Conservation (phyloP, 2,113 vertebrate species). For the Ictalurus furcatus region DNA sequence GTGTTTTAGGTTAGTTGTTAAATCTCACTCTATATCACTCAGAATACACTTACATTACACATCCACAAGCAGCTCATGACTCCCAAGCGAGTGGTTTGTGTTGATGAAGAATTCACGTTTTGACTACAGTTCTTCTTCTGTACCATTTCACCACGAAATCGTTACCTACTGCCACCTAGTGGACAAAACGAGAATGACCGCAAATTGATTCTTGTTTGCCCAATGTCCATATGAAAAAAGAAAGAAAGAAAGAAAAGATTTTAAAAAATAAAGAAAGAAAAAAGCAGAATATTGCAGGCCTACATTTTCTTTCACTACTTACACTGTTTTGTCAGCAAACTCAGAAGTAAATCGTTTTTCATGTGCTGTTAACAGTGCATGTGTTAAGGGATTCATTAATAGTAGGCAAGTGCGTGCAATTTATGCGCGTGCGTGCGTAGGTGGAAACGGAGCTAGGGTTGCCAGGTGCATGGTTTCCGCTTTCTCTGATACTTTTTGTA, state of each 20-base stretch:
- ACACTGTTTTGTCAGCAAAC: not conserved
- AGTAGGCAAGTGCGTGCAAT: not conserved
- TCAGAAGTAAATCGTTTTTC: not conserved
- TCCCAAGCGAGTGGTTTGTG: not conserved
- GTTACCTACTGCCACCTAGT: conserved; percentile 10
- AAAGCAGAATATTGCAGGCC: not conserved
- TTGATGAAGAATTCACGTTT: not conserved
- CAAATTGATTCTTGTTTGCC: not conserved
- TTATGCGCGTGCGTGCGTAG: not conserved
- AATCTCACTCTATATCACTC: not conserved
- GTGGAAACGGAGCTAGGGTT: not conserved
- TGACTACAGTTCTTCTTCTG: conserved; percentile 9
- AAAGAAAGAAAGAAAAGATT: not conserved
- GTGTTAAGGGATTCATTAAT: not conserved
- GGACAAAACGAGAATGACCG: not conserved
- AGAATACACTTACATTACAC: not conserved
- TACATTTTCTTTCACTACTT: not conserved
- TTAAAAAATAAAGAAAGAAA: not conserved
- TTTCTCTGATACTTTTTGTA: not conserved
- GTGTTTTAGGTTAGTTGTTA: not conserved
- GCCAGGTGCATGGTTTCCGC: not conserved
- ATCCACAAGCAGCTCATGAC: conserved; percentile 40
- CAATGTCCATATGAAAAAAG: not conserved
- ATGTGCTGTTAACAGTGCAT: no score
- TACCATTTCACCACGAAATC: not conserved